phyloP scores from a whole-genome alignment of 2,113 vertebrate species.

The Phaethon lepturus region DNA sequence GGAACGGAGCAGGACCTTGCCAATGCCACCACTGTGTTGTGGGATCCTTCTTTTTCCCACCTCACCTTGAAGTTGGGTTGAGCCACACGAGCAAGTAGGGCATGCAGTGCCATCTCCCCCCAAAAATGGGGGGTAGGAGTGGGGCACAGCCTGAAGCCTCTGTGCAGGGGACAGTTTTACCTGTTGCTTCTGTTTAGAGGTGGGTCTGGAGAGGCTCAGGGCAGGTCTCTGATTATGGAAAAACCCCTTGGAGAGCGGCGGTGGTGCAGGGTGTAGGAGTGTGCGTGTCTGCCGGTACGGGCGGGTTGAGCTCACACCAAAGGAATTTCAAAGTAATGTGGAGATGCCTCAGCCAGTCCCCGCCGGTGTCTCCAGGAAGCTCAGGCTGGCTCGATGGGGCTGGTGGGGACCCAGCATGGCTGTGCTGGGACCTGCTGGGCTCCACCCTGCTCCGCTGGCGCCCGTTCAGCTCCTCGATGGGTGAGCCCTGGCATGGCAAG shows the following conservation, averaged over 20 bases:
- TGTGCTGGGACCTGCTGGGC: background rate
- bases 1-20: background rate
- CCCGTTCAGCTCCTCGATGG: background rate
- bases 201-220: background rate
- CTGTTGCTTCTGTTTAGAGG: background rate
- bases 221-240: background rate
- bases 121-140: background rate
- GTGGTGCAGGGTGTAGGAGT: background rate
- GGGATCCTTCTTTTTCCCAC: background rate
- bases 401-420: background rate
- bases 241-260: accelerated
- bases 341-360: background rate
- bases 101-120: too few species aligned
- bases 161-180: background rate
- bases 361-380: background rate
- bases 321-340: background rate
- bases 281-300: background rate
- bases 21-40: background rate
- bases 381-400: background rate
- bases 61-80: background rate
- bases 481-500: background rate
- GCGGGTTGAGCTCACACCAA: background rate
- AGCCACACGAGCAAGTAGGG: background rate
- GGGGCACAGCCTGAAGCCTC: background rate
- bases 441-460: background rate